phyloP scores from a whole-genome alignment of 2,888 invertebrate genomes.

The Amitus sp. region DNA sequence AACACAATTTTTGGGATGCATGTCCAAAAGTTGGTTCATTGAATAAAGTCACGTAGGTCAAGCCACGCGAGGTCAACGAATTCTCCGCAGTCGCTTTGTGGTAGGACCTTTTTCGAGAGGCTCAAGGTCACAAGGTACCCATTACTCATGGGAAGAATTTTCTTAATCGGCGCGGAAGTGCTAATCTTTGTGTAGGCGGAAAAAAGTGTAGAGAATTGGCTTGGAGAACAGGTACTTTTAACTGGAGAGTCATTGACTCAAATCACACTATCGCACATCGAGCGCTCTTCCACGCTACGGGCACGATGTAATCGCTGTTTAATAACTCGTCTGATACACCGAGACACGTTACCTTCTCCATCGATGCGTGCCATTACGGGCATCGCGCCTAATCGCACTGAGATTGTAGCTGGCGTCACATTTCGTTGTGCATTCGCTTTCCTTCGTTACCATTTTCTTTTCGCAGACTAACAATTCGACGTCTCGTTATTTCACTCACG shows the following conservation, averaged over 20 bases:
- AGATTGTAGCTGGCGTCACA: slow-evolving; percentile 10
- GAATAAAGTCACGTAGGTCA: slow-evolving; percentile 23
- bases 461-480: too few species aligned
- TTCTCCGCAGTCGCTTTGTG: too few species aligned
- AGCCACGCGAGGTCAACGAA: too few species aligned
- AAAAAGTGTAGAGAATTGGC: slow-evolving; percentile 43
- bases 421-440: not conserved
- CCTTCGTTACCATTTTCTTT: too few species aligned
- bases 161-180: not conserved
- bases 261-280: slow-evolving; percentile 43
- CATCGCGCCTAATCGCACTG: slow-evolving; percentile 24
- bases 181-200: slow-evolving; percentile 40
- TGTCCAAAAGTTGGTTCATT: slow-evolving; percentile 31
- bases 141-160: too few species aligned
- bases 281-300: slow-evolving; percentile 31
- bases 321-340: slow-evolving; percentile 45
- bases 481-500: too few species aligned
- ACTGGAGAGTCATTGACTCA: slow-evolving; percentile 58
- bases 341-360: slow-evolving; percentile 21
- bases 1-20: too few species aligned
- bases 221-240: slow-evolving; percentile 49
- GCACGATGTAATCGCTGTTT: slow-evolving; percentile 47
- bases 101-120: too few species aligned
- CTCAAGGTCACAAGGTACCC: too few species aligned
- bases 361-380: slow-evolving; percentile 26